These are phyloP conservation scores for Hapalemur alaotrensis DNA, from an alignment of 2,797 vertebrate species.

Conservation along the genomic window DNA sequence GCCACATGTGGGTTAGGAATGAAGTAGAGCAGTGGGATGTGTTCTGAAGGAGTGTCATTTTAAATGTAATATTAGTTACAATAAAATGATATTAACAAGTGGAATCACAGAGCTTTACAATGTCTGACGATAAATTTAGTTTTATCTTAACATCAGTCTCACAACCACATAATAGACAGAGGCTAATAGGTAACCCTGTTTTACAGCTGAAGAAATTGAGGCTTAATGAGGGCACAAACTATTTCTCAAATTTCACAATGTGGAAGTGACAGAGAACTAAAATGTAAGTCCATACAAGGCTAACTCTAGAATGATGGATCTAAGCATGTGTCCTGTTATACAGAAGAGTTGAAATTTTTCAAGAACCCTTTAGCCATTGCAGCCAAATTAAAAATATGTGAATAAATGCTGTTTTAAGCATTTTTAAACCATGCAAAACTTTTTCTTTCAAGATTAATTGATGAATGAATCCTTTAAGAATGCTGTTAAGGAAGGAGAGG, in stretches of 20 bases:
- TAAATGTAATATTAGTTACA: not conserved
- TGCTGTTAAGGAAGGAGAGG: not conserved
- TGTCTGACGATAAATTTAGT: not conserved
- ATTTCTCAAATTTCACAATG: not conserved
- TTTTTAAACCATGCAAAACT: not conserved
- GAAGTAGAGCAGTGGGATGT: not conserved
- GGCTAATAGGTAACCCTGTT: not conserved
- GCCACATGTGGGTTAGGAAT: constrained; percentile 18
- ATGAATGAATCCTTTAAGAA: not conserved
- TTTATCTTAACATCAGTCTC: not conserved
- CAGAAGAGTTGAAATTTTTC: not conserved
- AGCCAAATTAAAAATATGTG: not conserved
- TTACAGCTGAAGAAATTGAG: not conserved
- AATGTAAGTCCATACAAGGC: not conserved
- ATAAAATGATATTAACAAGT: not conserved
- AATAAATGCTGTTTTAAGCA: not conserved
- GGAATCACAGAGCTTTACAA: not conserved
- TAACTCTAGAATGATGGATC: not conserved
- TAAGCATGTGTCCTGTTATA: not conserved
- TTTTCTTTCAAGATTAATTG: constrained; percentile 9
- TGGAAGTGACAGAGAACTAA: not conserved
- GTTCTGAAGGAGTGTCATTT: not conserved
- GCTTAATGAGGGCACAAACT: not conserved
- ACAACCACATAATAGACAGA: not conserved
- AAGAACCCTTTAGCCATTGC: not conserved